Evolutionary conservation across 1,140 invertebrate species (phyloP).

Genomic region (Ceratina japonica): DNA sequence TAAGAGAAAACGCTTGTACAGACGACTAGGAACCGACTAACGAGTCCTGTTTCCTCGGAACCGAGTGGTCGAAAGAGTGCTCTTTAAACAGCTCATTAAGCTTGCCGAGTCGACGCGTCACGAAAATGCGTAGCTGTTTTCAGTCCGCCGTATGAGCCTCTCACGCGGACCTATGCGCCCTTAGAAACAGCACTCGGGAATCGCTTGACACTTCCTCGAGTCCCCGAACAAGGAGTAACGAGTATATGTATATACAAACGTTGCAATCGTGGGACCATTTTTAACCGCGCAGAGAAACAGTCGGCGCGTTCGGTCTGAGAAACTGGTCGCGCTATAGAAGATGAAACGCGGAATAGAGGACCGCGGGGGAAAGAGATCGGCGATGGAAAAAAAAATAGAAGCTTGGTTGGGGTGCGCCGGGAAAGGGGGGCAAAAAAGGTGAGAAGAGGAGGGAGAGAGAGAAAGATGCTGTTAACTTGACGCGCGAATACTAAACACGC

Average conservation of each 20-base stretch:
- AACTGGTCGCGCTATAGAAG: slow-evolving; percentile 14
- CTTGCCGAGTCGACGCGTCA: too few species aligned
- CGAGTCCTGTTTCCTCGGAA: slow-evolving; percentile 3
- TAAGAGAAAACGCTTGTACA: not conserved
- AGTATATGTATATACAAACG: too few species aligned
- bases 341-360: slow-evolving; percentile 10
- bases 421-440: slow-evolving; percentile 5
- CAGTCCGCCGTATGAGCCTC: too few species aligned
- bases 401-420: slow-evolving; percentile 26
- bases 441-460: slow-evolving; percentile 56
- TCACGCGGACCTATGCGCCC: not conserved
- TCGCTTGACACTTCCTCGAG: not conserved
- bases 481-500: slow-evolving; percentile 68
- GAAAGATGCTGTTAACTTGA: slow-evolving; percentile 65
- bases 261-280: not conserved
- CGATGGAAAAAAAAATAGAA: not conserved
- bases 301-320: slow-evolving; percentile 16
- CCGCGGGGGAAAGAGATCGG: slow-evolving; percentile 9
- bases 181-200: too few species aligned
- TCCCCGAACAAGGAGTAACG: not conserved
- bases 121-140: not conserved
- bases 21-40: not conserved
- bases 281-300: slow-evolving; percentile 32
- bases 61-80: not conserved
- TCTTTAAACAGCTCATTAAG: slow-evolving; percentile 9